Base-by-base conservation (phyloP, 2,888 invertebrate genomes). In the Fragum whitleyi region DNA sequence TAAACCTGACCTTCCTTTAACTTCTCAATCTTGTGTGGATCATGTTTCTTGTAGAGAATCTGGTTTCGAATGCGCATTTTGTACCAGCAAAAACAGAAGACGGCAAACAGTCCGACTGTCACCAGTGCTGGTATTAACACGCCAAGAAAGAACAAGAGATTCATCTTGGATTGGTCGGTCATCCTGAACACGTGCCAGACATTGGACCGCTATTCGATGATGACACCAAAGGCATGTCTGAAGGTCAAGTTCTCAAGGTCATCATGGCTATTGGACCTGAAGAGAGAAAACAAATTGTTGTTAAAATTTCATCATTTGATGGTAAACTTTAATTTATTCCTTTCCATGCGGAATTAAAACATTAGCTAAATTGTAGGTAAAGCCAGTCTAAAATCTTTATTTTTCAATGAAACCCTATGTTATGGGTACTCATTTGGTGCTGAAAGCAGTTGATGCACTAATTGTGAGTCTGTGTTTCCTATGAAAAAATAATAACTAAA, bases 61-160 rank as follows among this genome's bases (percentile, higher is more conserved):
- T 88, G 85, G 74, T 87, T 81, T n/a, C 89, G 86, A 23, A 89
- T 80, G 77, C 85, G 84, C 74, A 89, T 88, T 77, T 89, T 91
- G 83, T 89, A 90, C 90, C 90, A 91, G 75, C 92, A 93, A 78
- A 89, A 86, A 72, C 93, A 89, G 83, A 93, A 93, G 23, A 91
- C 86, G 19, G 90, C 83, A 79, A 93, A 93, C 53, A 92, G 87
- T 14, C 88, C 83, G 72, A 93, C 83, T 59, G 92, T 92, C 47
- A 92, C 88, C 57, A 91, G 74, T 29, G 92, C 90, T 23, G 93
- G 93, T 69, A 93, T 85, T 53, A 93, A 81, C 59, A 93, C 91
- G 62, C 93, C 93, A 59, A 92, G 87, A 82, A 92, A 90, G 83
- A 93, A 93, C 77, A 92, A 81, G 61, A 88, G 87, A 78, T 88